Percentiles rank a stretch among this genome's conserved stretches.
These are phyloP conservation scores for Amniataba percoides DNA, from an alignment of 2,797 vertebrate species.

Conservation along the genomic window DNA sequence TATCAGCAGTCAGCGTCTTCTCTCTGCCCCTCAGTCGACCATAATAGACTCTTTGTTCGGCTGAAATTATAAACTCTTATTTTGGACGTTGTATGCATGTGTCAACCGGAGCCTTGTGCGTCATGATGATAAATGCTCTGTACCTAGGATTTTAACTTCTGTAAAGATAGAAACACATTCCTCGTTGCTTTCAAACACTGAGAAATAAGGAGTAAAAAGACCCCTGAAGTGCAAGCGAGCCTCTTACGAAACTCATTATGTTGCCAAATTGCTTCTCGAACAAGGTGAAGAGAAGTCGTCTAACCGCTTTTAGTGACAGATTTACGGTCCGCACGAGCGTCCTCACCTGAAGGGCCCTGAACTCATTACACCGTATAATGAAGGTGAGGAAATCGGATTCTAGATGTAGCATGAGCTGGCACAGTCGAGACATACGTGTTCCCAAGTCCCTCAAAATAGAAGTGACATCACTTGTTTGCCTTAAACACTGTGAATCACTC, in stretches of 20 bases:
- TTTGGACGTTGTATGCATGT: conserved; percentile 69
- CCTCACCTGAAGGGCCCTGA: conserved; percentile 26
- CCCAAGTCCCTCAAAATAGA: conserved; percentile 19
- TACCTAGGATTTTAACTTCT: conserved; percentile 40
- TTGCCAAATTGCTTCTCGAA: conserved; percentile 23
- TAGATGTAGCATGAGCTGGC: neutral
- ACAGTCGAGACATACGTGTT: conserved; percentile 7
- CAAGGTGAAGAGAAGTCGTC: conserved; percentile 11
- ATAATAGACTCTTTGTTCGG: conserved; percentile 78
- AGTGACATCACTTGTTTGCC: conserved; percentile 17
- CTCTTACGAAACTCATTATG: conserved; percentile 21
- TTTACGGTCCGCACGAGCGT: conserved; percentile 15
- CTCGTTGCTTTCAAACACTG: neutral
- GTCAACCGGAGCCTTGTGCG: conserved; percentile 60
- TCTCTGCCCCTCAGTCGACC: conserved; percentile 60
- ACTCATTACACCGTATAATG: conserved; percentile 26
- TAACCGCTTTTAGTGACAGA: conserved; percentile 22
- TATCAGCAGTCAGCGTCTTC: conserved; percentile 85
- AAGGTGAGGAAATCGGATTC: conserved; percentile 26
- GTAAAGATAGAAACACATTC: conserved; percentile 9
- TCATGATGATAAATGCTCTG: conserved; percentile 56
- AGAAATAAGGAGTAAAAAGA: conserved; percentile 15
- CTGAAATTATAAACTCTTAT: conserved; percentile 79
- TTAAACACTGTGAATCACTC: conserved; percentile 25
- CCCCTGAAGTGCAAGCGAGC: conserved; percentile 3